Evolutionary conservation across 2,797 vertebrate species (phyloP).

Genomic region (Characodon lateralis): DNA sequence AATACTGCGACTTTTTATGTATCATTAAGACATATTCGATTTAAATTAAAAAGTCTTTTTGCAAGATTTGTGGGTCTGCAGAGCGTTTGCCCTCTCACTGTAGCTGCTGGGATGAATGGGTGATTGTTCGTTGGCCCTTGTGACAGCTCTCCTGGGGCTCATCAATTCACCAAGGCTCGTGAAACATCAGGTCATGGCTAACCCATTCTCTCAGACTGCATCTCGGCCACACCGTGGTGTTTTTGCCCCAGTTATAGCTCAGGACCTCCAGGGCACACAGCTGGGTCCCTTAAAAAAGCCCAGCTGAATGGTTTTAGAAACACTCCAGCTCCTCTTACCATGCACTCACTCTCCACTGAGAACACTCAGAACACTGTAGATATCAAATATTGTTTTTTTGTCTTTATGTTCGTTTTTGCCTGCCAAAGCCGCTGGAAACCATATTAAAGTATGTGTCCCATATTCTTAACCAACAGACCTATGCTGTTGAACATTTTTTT

Average conservation of each 20-base stretch:
- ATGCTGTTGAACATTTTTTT: conserved; percentile 57
- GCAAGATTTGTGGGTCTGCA: conserved; percentile 28
- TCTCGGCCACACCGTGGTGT: conserved; percentile 55
- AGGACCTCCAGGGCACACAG: conserved; percentile 77
- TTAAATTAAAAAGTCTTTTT: conserved; percentile 30
- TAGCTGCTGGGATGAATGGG: conserved; percentile 72
- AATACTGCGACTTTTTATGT: not conserved
- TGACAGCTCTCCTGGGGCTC: conserved; percentile 75
- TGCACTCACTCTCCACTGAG: conserved; percentile 44
- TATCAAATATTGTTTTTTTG: conserved; percentile 73
- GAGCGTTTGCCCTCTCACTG: conserved; percentile 44
- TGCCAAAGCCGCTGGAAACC: conserved; percentile 78
- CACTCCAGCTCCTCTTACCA: conserved; percentile 76
- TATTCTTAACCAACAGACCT: conserved; percentile 70
- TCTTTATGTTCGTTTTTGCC: conserved; percentile 69
- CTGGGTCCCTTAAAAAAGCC: conserved; percentile 75
- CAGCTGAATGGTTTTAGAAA: conserved; percentile 73
- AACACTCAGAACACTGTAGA: conserved; percentile 48
- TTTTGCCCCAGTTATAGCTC: conserved; percentile 64
- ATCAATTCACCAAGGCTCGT: conserved; percentile 74
- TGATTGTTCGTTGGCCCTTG: conserved; percentile 71
- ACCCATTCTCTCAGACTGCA: conserved; percentile 55
- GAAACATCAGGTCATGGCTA: conserved; percentile 78
- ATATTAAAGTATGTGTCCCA: conserved; percentile 69
- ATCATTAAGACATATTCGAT: not conserved